phyloP scores from a whole-genome alignment of 2,113 vertebrate genomes.

The Pungitius pungitius region DNA sequence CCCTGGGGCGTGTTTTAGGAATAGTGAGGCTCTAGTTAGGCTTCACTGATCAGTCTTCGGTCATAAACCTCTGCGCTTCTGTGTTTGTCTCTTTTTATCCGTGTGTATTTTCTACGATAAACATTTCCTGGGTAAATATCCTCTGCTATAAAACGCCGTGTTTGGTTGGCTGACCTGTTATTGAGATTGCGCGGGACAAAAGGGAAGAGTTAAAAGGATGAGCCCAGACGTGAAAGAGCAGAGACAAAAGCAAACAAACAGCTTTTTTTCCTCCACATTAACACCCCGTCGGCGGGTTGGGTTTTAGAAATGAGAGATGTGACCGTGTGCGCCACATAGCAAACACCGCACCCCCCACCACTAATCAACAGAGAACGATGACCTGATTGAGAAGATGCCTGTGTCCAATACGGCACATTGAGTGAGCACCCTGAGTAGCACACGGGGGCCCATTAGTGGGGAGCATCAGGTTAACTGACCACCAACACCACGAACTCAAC shows the following conservation, averaged over 20 bases:
- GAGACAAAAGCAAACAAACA: background rate
- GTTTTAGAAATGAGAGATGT: too few species aligned
- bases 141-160: constrained; percentile 34
- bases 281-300: too few species aligned
- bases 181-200: constrained; percentile 15
- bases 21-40: constrained; percentile 61
- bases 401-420: background rate
- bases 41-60: constrained; percentile 61
- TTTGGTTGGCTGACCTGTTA: constrained; percentile 36
- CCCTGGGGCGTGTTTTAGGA: constrained; percentile 59
- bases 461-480: constrained; percentile 9
- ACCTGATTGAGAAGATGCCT: background rate
- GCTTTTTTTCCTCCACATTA: too few species aligned
- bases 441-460: background rate
- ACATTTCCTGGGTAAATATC: constrained; percentile 52
- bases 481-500: constrained; percentile 14
- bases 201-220: constrained; percentile 21
- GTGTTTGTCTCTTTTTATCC: constrained; percentile 45
- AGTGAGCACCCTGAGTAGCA: background rate
- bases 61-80: constrained; percentile 54
- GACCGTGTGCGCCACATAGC: too few species aligned
- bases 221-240: background rate
- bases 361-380: background rate
- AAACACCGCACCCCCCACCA: too few species aligned
- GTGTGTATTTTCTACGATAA: constrained; percentile 56